Evolutionary conservation across 2,113 vertebrate genomes (phyloP), one percentile per base, ranked within the genome.

Genomic region (Nesogale talazaci): DNA sequence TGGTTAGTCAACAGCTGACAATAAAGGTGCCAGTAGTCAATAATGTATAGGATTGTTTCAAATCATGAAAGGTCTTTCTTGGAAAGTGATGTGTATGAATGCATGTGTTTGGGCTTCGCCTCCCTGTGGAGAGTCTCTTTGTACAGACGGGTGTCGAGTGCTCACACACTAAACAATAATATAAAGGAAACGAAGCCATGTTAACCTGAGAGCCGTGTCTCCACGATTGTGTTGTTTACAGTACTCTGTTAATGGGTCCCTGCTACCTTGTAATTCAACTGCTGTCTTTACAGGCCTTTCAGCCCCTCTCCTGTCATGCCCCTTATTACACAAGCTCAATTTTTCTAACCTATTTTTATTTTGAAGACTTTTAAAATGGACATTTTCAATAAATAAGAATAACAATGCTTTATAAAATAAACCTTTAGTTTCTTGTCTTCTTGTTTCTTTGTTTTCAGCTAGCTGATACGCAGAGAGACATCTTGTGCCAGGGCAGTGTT

Each of bases 261-360:
- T 96, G 87, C 96, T 91, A 93, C 94, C 95, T 97, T 98, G 93
- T 97, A 95, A 96, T 95, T 94, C 96, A 95, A 97, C 96, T 91
- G 96, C 96, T 97, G 95, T 96, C 93, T 52, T 93, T 96, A 91
- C 96, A 97, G 96, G 97, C 95, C 94, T 97, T 97, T 97, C 91
- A 93, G 92, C 97, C 96, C 90, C 93, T 94, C 97, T 96, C 97
- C 95, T 95, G 96, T 98, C 95, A 93, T 93, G 92, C 95, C 97
- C 91, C 89, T 96, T 97, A 86, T 98, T 98, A 97, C 96, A 97
- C 95, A 96, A 97, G 96, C 92, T 97, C 97, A 95, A 94, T 97
- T 97, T 98, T 98, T 98, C 97, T 98, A 98, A 98, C 97, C 96
- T 95, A 97, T 98, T 98, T 98, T 98, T 98, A 98, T 98, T 98